Conservation (phyloP, 2,797 vertebrate species). For the Periparus ater region DNA sequence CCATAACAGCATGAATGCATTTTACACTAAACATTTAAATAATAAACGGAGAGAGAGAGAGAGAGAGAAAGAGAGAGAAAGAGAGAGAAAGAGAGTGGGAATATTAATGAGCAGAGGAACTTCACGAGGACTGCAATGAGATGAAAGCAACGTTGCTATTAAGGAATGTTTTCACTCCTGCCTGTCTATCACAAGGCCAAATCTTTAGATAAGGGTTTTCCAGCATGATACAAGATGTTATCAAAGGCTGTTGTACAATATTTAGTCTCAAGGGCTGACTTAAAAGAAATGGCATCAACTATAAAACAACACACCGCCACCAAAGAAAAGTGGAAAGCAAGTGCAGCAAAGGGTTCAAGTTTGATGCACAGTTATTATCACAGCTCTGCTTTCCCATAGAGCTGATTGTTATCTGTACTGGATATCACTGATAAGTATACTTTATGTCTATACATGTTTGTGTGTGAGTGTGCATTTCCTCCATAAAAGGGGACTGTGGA, state of each 20-base stretch:
- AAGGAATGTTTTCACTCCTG: conserved; percentile 79
- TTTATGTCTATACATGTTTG: neutral
- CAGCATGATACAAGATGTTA: conserved; percentile 85
- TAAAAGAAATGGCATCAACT: conserved; percentile 84
- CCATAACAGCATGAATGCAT: conserved; percentile 47
- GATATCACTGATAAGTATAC: conserved; percentile 64
- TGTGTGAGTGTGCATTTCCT: neutral
- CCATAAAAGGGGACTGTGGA: conserved; percentile 27
- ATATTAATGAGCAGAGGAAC: conserved; percentile 64
- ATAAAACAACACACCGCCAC: conserved; percentile 64
- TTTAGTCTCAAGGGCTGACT: conserved; percentile 82
- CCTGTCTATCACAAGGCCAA: conserved; percentile 76
- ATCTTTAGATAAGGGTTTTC: conserved; percentile 86
- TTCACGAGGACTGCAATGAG: conserved; percentile 34
- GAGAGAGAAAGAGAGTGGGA: neutral
- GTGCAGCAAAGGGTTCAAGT: conserved; percentile 3
- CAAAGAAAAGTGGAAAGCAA: conserved; percentile 42
- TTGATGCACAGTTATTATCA: conserved; percentile 56
- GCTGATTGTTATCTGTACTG: conserved; percentile 72
- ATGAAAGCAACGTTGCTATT: conserved; percentile 61
- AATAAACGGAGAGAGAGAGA: neutral
- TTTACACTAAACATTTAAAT: conserved; percentile 64
- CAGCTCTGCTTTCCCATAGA: conserved; percentile 43
- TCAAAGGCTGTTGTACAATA: conserved; percentile 81
- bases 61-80: neutral